phyloP scores from a whole-genome alignment of 2,113 vertebrate species.

The Scartelaos histophorus region DNA sequence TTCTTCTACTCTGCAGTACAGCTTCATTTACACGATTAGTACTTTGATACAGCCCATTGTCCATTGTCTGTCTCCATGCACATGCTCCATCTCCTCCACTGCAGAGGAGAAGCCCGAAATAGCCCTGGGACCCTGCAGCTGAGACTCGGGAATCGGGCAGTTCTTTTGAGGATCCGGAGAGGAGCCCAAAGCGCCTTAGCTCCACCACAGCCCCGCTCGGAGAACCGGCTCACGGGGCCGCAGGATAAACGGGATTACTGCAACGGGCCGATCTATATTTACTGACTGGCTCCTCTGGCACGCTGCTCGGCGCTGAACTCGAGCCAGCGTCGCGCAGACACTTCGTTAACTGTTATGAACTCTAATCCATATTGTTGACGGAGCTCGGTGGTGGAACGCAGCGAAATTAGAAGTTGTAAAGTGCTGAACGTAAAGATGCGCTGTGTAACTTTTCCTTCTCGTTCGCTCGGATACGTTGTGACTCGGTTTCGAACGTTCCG shows the following conservation, averaged over 20 bases:
- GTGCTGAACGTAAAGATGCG: no score
- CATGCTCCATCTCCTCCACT: conserved; percentile 12
- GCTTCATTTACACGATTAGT: background rate
- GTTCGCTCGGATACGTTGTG: no score
- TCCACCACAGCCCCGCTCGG: conserved; percentile 12
- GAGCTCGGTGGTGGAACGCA: no score
- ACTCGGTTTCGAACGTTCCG: no score
- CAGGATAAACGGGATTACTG: conserved; percentile 18
- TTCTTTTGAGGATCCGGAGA: conserved; percentile 44
- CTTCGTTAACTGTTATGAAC: conserved; percentile 26
- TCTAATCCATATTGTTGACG: background rate
- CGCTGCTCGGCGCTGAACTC: background rate
- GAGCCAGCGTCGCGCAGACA: background rate
- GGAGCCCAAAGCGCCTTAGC: conserved; percentile 26
- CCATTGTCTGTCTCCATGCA: background rate
- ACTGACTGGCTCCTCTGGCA: conserved; percentile 19
- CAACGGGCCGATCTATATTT: conserved; percentile 18
- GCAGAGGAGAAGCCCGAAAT: conserved; percentile 25
- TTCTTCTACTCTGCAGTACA: background rate
- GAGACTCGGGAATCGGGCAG: conserved; percentile 34
- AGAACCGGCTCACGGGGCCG: conserved; percentile 25
- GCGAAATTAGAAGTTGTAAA: no score
- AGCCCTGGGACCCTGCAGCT: conserved; percentile 12
- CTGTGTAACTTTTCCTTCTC: no score
- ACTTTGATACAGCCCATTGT: background rate